Base-by-base conservation (phyloP, 2,797 vertebrate species). In the Lagodon rhomboides region DNA sequence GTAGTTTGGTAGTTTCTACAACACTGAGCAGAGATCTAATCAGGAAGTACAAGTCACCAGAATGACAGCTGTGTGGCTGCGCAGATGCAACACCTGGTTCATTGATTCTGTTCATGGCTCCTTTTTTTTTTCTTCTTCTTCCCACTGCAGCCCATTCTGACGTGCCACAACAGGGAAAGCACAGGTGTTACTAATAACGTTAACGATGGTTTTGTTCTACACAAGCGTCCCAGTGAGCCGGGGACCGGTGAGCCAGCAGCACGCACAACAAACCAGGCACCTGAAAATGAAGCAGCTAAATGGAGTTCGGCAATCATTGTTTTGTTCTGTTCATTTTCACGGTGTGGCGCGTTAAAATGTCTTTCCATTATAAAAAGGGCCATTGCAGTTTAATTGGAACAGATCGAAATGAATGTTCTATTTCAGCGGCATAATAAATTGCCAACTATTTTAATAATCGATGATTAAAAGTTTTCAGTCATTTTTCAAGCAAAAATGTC, bases 101-200 rank as follows among this genome's bases (percentile, higher is more conserved):
- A 54, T 41, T 34, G 9, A 38, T 38, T 38, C 38, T 38, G 38
- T 10, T 11, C 38, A 38, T 41, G 16, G 12, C 13, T 15, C 54
- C n/a, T 25, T 61, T 49, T 54, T 25, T 25, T 61, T 49, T 54
- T 9, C 23, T 22, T 23, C 6, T 4, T 8, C 30, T n/a, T n/a
- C 9, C 44, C 17, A 34, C 54, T 18, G 64, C 56, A 51, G 50
- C 25, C 25, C 59, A 49, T 70, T 77, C 62, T 68, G 18, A 61
- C 25, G 51, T 20, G 6, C n/a, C 55, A 34, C 16, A 23, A 47
- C 12, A n/a, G 41, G 55, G 17, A 27, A 50, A 60, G 15, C 38
- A 55, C 38, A 68, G 49, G 16, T 38, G 55, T 34, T 38, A 20
- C 38, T 4, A n/a, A 46, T 60, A 12, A 46, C 62, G 25, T 46